Conservation (phyloP, 2,888 invertebrate species). For the Macrophya alboannulata region DNA sequence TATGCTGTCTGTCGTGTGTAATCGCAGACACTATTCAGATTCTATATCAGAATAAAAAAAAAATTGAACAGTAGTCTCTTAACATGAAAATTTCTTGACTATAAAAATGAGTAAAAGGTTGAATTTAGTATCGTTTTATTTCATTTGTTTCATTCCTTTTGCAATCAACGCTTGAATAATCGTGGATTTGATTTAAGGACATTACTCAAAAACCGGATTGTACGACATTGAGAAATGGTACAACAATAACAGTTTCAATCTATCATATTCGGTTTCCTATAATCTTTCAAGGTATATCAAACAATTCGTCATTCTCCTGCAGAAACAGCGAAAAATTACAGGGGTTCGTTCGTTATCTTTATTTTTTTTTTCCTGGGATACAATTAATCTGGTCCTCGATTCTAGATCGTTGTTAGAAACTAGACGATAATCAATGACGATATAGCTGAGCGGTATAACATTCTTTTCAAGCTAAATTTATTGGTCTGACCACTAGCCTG, state of each 20-base stretch:
- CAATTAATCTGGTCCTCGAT: neutral
- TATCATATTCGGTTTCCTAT: neutral
- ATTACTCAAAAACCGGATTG: neutral
- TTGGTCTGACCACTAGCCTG: neutral
- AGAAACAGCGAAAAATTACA: neutral
- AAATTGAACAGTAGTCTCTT: neutral
- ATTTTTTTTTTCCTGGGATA: neutral
- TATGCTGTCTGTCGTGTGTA: neutral
- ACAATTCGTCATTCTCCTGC: neutral
- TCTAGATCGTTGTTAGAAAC: neutral
- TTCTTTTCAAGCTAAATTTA: neutral
- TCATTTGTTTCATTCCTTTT: neutral
- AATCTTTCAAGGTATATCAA: neutral
- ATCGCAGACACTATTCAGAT: neutral
- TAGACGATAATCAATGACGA: neutral
- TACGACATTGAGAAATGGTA: constrained; percentile 30
- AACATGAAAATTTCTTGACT: neutral
- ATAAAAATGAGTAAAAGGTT: neutral
- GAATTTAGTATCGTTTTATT: neutral
- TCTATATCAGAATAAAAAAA: neutral
- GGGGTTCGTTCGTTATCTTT: neutral
- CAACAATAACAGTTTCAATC: neutral
- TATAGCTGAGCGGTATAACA: neutral
- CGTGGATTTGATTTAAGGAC: neutral
- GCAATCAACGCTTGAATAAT: neutral